Evolutionary conservation across 2,113 vertebrate genomes (phyloP), one percentile per base, ranked within the genome.

Genomic region (Camarhynchus parvulus): DNA sequence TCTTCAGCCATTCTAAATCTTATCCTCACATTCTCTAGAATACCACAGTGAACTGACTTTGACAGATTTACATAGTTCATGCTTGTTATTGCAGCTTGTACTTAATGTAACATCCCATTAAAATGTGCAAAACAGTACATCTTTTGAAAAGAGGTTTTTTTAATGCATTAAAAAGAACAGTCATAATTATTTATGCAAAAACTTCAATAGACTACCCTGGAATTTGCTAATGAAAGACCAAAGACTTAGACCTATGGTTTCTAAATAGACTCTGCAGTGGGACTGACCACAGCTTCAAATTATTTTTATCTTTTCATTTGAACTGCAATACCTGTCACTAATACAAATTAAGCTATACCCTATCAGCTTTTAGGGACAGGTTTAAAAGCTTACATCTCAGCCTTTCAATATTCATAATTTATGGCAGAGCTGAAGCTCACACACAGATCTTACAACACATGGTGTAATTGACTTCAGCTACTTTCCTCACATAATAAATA

Each of bases 401-500:
- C 20, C 28, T 79, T 92, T 62, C 56, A 63, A 63, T 52, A 82
- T 52, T 39, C 18, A 73, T 88, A 87, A 95, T 87, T 75, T 89
- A 81, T 69, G 87, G 55, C 63, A 88, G 61, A 78, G 8, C 49
- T 68, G 47, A 96, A 97, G 46, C 88, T 47, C 82, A 83, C 61
- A 53, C n/a, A 64, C n/a, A 68, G 42, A 70, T 95, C 80, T 95
- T 37, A 94, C 13, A 94, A 83, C 76, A 68, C 83, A 58, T 11
- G 33, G 72, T 73, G 20, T 87, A 97, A 97, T 66, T 94, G 76
- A 93, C 74, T 98, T 88, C 83, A 79, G 27, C 44, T 49, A 25
- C 53, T 94, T 94, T 62, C 30, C 49, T 90, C 53, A 89, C 67
- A 94, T 95, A 97, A 97, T 96, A 96, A 97, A 97, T 97, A 97